These are phyloP conservation scores for Henricia sp. DNA, from an alignment of 53 echinoderm and acorn worm genomes.

Conservation along the genomic window DNA sequence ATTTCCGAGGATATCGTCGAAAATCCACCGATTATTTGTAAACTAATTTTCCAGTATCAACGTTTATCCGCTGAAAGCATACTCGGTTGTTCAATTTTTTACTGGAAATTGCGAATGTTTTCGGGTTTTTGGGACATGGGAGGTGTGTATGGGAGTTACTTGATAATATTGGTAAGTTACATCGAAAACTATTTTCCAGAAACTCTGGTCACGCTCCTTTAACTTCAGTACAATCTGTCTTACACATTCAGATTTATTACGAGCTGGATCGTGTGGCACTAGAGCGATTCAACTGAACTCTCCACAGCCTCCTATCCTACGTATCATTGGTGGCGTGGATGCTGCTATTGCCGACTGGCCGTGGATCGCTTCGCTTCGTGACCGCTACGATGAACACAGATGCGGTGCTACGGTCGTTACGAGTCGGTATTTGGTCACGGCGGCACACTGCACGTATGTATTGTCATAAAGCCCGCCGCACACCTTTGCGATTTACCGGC, in stretches of 20 bases:
- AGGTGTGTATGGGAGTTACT: too few relatives aligned
- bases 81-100: too few relatives aligned
- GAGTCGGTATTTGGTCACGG: neutral
- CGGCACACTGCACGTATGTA: conserved; percentile 18
- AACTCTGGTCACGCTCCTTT: neutral
- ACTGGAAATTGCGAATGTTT: too few relatives aligned
- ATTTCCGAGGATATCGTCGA: too few relatives aligned
- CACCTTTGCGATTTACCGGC: too few relatives aligned
- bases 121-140: too few relatives aligned
- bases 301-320: neutral
- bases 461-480: neutral
- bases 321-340: neutral
- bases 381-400: neutral
- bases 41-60: too few relatives aligned
- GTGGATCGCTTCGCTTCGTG: neutral
- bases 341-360: neutral
- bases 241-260: neutral
- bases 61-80: too few relatives aligned
- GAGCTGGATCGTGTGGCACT: neutral
- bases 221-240: neutral
- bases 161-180: too few relatives aligned
- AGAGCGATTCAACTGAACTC: neutral
- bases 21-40: too few relatives aligned
- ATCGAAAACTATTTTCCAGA: neutral
- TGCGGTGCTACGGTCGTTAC: conserved; percentile 15